Evolutionary conservation across 2,888 invertebrate species (phyloP).

Genomic region (Fragum sueziense): DNA sequence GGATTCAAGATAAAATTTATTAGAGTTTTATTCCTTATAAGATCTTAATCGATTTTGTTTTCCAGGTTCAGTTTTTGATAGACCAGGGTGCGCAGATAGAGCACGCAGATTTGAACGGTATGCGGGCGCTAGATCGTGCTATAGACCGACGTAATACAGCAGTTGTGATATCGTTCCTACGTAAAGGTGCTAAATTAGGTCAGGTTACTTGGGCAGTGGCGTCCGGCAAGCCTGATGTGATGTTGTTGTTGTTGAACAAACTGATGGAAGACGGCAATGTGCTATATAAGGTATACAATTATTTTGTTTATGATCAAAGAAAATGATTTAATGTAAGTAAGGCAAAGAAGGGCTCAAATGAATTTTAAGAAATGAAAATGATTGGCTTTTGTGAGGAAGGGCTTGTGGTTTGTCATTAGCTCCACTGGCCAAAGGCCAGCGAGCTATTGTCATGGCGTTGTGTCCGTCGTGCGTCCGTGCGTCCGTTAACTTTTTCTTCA

Average conservation of each 20-base stretch:
- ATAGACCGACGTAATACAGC: constrained; percentile 95
- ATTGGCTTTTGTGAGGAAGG: no score
- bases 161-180: constrained; percentile 94
- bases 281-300: constrained; percentile 90
- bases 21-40: no score
- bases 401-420: no score
- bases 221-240: constrained; percentile 95
- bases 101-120: constrained; percentile 94
- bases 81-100: constrained; percentile 95
- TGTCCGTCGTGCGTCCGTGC: no score
- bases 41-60: neutral
- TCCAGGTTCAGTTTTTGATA: constrained; percentile 89
- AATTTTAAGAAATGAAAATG: no score
- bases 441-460: no score
- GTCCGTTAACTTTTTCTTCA: no score
- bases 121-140: constrained; percentile 95
- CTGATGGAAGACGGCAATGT: constrained; percentile 97
- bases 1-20: no score
- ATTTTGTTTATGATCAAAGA: no score
- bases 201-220: constrained; percentile 99
- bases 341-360: no score
- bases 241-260: constrained; percentile 96
- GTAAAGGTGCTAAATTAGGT: constrained; percentile 95
- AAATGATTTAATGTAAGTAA: no score
- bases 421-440: no score